These are phyloP conservation scores for Pollenia griseotomentosa DNA, from an alignment of 2,888 invertebrate genomes.

Conservation along the genomic window DNA sequence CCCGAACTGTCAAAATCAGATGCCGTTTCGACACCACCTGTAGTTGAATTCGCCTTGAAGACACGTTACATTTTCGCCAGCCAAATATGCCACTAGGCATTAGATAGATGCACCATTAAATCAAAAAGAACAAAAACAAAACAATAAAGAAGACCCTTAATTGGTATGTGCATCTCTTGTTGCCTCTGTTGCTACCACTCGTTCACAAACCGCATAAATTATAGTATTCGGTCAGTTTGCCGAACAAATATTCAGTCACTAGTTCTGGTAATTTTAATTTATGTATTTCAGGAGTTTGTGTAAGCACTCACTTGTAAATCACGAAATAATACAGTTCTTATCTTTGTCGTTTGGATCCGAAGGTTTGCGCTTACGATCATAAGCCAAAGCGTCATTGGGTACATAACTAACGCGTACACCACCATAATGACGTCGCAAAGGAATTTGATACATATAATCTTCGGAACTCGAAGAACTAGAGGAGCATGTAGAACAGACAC, in stretches of 20 bases:
- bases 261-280: slow-evolving; percentile 45
- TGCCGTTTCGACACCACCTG: too few relatives aligned
- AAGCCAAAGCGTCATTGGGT: slow-evolving; percentile 95
- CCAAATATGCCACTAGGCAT: slow-evolving; percentile 7
- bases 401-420: slow-evolving; percentile 96
- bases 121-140: not conserved
- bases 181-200: slow-evolving; percentile 7
- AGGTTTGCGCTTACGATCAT: slow-evolving; percentile 89
- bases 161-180: slow-evolving; percentile 18
- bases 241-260: not conserved
- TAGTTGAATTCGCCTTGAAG: too few relatives aligned
- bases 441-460: slow-evolving; percentile 94
- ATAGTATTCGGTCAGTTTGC: slow-evolving; percentile 6
- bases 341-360: slow-evolving; percentile 85
- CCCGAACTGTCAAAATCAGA: too few relatives aligned
- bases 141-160: slow-evolving; percentile 37
- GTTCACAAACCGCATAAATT: slow-evolving; percentile 52
- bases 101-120: slow-evolving; percentile 29
- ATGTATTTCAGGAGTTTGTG: slow-evolving; percentile 36
- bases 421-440: slow-evolving; percentile 92
- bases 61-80: not conserved
- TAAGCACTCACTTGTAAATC: slow-evolving; percentile 84
- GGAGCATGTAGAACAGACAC: slow-evolving; percentile 96
- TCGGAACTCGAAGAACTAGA: slow-evolving; percentile 93
- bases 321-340: slow-evolving; percentile 94